Percentiles rank a stretch among this genome's conserved stretches.
phyloP scores from a whole-genome alignment of 1,140 invertebrate species.

The Bombus confusus region DNA sequence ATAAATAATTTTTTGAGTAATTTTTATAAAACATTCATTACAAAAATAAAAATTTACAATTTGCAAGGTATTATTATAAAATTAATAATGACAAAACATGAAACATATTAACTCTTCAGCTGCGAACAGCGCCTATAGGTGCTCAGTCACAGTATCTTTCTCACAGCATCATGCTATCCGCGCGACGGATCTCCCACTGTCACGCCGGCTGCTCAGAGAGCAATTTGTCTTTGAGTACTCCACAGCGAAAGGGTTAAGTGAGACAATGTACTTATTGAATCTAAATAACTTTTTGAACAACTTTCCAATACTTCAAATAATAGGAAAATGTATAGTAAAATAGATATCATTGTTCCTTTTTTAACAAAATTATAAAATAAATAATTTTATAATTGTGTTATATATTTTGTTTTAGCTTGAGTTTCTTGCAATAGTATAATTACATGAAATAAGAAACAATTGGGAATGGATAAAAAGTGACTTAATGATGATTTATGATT shows the following conservation, averaged over 20 bases:
- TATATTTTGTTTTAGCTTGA: background rate
- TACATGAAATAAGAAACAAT: background rate
- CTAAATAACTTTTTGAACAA: background rate
- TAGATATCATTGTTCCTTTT: background rate
- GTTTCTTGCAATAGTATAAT: background rate
- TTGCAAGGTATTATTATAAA: background rate
- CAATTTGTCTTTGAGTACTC: too few species aligned
- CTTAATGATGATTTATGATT: background rate
- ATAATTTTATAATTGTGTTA: background rate
- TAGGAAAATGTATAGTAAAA: background rate
- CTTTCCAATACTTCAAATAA: background rate
- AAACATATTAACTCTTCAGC: too few species aligned
- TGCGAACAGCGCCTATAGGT: too few species aligned
- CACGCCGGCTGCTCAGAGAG: too few species aligned
- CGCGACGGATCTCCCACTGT: too few species aligned
- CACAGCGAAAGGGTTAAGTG: too few species aligned
- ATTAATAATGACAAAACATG: background rate
- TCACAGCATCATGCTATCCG: too few species aligned
- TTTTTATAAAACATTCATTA: background rate
- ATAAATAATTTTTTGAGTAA: background rate
- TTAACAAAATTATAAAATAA: background rate
- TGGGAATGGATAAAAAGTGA: background rate
- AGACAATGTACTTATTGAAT: background rate
- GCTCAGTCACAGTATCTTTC: too few species aligned
- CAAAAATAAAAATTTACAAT: background rate